These are phyloP conservation scores for Erebia palarica DNA, from an alignment of 2,888 invertebrate genomes.

Conservation along the genomic window DNA sequence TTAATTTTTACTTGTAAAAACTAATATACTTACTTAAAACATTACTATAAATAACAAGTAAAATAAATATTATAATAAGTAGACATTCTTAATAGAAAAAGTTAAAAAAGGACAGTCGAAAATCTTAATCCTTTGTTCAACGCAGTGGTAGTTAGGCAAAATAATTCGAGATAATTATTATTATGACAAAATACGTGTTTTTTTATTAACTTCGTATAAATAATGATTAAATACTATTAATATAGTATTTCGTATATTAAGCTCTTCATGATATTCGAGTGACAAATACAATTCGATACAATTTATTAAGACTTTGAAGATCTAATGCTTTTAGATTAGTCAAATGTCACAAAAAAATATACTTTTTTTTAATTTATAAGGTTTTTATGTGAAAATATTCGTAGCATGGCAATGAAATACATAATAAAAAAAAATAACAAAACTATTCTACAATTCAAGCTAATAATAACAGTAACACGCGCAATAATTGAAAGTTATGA, in stretches of 20 bases:
- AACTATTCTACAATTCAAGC: background rate
- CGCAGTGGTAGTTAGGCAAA: background rate
- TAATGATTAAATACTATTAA: background rate
- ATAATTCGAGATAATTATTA: background rate
- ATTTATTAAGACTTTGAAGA: background rate
- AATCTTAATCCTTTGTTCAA: background rate
- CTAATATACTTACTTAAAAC: background rate
- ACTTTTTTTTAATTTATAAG: background rate
- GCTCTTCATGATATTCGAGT: background rate
- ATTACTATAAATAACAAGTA: background rate
- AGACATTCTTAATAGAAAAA: background rate
- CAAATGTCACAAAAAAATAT: background rate
- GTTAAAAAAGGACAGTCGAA: background rate
- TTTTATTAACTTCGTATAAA: background rate
- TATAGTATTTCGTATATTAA: too few relatives aligned
- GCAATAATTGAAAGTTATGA: background rate
- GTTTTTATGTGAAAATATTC: background rate
- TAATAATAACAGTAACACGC: background rate
- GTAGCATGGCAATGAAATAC: too few relatives aligned
- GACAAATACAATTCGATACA: background rate
- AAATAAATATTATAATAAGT: background rate
- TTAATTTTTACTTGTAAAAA: background rate
- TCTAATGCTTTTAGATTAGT: background rate
- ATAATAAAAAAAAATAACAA: background rate
- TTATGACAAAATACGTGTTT: background rate